Percentiles rank a stretch among this genome's conserved stretches.
Conservation (phyloP, 2,797 vertebrate genomes). For the Myotis daubentonii region DNA sequence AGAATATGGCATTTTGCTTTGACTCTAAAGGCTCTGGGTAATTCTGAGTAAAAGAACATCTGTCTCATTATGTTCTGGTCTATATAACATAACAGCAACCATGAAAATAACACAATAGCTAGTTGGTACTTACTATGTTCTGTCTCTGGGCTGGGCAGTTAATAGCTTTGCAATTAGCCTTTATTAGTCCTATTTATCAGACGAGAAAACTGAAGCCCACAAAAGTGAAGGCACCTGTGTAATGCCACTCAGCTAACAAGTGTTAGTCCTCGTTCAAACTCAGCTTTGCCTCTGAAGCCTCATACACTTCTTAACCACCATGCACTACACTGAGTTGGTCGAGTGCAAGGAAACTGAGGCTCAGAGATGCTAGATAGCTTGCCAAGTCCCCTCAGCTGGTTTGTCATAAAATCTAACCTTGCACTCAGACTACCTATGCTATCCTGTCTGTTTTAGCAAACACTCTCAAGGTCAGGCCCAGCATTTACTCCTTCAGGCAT, state of each 20-base stretch:
- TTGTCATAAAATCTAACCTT: neutral
- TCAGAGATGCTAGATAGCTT: neutral
- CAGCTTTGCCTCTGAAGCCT: neutral
- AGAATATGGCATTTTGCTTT: constrained; percentile 9
- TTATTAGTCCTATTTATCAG: constrained; percentile 16
- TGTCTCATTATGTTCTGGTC: neutral
- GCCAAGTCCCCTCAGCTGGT: neutral
- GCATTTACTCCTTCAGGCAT: neutral
- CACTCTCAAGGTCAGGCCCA: neutral
- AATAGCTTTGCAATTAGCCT: neutral
- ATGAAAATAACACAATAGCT: neutral
- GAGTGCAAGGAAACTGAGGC: neutral
- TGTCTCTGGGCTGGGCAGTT: neutral
- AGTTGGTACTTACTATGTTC: neutral
- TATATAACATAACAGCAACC: neutral
- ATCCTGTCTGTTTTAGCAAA: neutral
- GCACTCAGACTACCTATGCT: neutral
- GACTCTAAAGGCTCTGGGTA: neutral
- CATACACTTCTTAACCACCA: neutral
- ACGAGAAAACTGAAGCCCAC: constrained; percentile 39
- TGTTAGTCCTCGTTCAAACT: neutral
- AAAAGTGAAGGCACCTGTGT: neutral
- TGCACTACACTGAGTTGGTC: neutral
- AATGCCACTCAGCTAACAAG: neutral
- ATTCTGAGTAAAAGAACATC: neutral